phyloP scores from a whole-genome alignment of 2,113 vertebrate genomes.

The Hippocampus zosterae region DNA sequence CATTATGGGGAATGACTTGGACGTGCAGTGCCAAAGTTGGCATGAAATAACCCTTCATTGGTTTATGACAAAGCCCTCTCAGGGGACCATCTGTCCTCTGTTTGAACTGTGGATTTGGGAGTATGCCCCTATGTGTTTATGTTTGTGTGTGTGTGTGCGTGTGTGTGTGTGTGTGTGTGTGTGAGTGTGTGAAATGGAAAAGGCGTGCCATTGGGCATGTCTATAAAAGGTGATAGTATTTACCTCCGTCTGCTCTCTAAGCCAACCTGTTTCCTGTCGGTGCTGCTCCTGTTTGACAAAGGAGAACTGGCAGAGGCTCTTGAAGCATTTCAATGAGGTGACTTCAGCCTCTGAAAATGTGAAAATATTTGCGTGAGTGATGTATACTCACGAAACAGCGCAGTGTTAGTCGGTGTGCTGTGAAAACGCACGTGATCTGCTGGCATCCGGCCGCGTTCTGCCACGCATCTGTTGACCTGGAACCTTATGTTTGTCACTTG shows the following conservation, averaged over 20 bases:
- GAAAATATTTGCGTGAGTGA: slow-evolving; percentile 1
- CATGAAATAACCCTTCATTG: slow-evolving; percentile 3
- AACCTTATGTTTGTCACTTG: slow-evolving; percentile 27
- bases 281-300: slow-evolving; percentile 45
- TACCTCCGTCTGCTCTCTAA: slow-evolving; percentile 38
- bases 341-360: slow-evolving; percentile 25
- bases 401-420: neutral
- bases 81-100: slow-evolving; percentile 37
- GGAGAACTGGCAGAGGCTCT: slow-evolving; percentile 38
- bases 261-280: slow-evolving; percentile 48
- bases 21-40: slow-evolving; percentile 25
- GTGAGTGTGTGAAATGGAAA: slow-evolving; percentile 9
- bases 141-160: neutral
- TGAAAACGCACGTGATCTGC: slow-evolving; percentile 16
- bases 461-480: slow-evolving; percentile 47
- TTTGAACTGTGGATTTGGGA: slow-evolving; percentile 35
- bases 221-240: slow-evolving; percentile 76
- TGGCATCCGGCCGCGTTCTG: slow-evolving; percentile 36
- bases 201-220: slow-evolving; percentile 48
- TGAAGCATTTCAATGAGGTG: slow-evolving; percentile 4
- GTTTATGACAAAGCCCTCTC: slow-evolving; percentile 26
- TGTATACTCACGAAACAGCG: neutral
- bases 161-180: neutral
- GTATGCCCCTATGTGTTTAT: slow-evolving; percentile 5
- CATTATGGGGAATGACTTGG: slow-evolving; percentile 26